A percentile compares a stretch with the other conserved stretches of the same genome.
phyloP scores from a whole-genome alignment of 2,888 invertebrate genomes.

The Hirtodrosophila confusa region DNA sequence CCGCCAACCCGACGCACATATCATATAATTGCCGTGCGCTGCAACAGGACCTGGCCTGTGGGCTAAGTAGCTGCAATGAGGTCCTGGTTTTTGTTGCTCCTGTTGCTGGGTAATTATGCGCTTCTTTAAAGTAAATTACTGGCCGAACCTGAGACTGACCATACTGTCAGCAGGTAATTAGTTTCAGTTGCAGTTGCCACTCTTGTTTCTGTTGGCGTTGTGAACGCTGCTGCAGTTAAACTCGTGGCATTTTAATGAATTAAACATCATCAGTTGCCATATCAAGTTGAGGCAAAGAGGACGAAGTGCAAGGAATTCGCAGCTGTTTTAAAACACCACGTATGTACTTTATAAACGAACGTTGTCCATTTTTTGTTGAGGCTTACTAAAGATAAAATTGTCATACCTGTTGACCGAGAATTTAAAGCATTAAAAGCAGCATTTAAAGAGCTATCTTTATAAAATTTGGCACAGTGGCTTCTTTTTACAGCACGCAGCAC shows the following conservation, averaged over 20 bases:
- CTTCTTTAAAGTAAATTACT: slow-evolving; percentile 62
- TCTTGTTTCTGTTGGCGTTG: slow-evolving; percentile 3
- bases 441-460: no score
- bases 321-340: no score
- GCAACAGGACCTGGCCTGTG: slow-evolving; percentile 11
- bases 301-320: no score
- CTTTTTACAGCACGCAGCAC: no score
- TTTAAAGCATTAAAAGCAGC: no score
- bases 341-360: no score
- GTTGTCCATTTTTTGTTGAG: no score
- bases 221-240: slow-evolving; percentile 8
- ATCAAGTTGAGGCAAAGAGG: slow-evolving; percentile 2
- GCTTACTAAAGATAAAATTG: no score
- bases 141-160: slow-evolving; percentile 17
- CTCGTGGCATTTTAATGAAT: slow-evolving; percentile 35
- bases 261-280: slow-evolving; percentile 28
- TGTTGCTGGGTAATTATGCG: slow-evolving; percentile 57
- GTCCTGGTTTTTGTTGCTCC: not conserved
- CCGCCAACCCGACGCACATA: slow-evolving; percentile 23
- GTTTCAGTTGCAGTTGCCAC: slow-evolving; percentile 3
- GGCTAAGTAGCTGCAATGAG: slow-evolving; percentile 16
- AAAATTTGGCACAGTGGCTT: no score
- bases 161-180: slow-evolving; percentile 38
- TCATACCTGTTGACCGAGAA: no score
- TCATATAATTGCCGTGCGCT: slow-evolving; percentile 35